Evolutionary conservation across 2,888 invertebrate genomes (phyloP).

Genomic region (Calameuta filiformis): DNA sequence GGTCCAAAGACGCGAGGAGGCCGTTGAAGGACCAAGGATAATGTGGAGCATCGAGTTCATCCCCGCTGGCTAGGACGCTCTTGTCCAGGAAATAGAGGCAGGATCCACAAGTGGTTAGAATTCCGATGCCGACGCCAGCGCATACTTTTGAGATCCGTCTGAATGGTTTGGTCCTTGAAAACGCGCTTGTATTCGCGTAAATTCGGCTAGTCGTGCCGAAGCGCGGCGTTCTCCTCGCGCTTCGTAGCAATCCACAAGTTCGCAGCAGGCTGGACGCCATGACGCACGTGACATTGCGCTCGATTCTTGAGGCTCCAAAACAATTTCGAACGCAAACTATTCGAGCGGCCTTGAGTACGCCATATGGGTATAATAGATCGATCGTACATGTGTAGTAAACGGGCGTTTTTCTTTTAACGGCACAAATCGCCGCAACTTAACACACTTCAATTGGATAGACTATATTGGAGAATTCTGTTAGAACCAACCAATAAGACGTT

Average conservation of each 20-base stretch:
- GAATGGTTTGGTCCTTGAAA: not conserved
- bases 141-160: constrained; percentile 18
- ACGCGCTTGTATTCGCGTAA: not conserved
- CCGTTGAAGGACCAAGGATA: constrained; percentile 88
- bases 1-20: constrained; percentile 81
- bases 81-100: constrained; percentile 71
- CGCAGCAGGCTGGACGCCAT: constrained; percentile 2
- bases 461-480: not conserved
- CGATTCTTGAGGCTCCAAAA: not conserved
- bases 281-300: not conserved
- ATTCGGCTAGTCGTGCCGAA: not conserved
- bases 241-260: not conserved
- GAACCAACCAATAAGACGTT: not conserved
- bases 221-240: not conserved
- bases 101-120: constrained; percentile 34
- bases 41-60: constrained; percentile 81
- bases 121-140: constrained; percentile 29
- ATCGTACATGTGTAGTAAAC: not conserved
- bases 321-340: not conserved
- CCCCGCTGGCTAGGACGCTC: constrained; percentile 83
- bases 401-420: not conserved
- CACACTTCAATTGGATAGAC: not conserved
- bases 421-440: not conserved
- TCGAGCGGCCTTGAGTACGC: not conserved
- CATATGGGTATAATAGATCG: not conserved